Conservation (phyloP, 2,888 invertebrate genomes). For the Tanypteryx hageni region DNA sequence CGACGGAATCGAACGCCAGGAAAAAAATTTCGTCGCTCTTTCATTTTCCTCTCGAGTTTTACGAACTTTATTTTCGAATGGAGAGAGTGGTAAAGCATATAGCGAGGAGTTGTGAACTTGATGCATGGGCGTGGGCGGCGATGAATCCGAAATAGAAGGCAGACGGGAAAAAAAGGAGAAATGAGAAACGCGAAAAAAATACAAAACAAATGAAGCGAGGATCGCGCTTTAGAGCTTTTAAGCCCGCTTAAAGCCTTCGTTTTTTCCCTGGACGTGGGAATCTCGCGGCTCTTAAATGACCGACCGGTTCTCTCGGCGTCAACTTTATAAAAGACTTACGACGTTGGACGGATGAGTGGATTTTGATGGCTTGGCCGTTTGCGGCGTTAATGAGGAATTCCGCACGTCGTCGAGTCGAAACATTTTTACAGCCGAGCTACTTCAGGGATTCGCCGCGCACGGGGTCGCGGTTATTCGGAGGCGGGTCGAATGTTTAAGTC, state of each 20-base stretch:
- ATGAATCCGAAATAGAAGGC: not conserved
- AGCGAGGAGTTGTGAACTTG: not conserved
- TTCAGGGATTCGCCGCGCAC: too few relatives aligned
- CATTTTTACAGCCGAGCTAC: too few relatives aligned
- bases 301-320: not conserved
- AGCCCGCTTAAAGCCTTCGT: not conserved
- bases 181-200: not conserved
- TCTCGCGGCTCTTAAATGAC: not conserved
- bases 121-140: not conserved
- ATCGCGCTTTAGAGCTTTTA: not conserved
- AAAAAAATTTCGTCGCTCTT: not conserved
- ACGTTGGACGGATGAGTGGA: not conserved
- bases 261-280: not conserved
- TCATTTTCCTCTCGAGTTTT: not conserved
- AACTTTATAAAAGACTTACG: not conserved
- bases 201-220: too few relatives aligned
- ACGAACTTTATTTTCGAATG: not conserved
- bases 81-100: constrained; percentile 5
- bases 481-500: too few relatives aligned
- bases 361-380: not conserved
- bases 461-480: too few relatives aligned
- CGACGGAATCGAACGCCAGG: not conserved
- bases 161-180: not conserved
- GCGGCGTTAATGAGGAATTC: not conserved
- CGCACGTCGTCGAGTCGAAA: not conserved